phyloP scores from a whole-genome alignment of 2,888 invertebrate species.

The Apoderus coryli region DNA sequence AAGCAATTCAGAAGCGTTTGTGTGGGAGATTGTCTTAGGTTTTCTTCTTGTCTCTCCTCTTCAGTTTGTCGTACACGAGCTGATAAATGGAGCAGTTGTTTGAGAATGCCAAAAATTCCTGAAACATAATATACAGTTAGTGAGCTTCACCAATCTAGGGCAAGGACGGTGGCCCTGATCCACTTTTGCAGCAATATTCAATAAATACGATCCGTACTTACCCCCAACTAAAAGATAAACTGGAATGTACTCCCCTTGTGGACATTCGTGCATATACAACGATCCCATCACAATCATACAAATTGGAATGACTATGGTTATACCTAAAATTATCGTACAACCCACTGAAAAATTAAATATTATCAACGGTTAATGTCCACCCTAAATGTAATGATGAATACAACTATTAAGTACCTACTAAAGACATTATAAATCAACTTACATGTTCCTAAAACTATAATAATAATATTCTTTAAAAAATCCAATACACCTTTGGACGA shows the following conservation, averaged over 20 bases:
- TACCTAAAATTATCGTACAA: slow-evolving; percentile 46
- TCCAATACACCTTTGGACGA: slow-evolving; percentile 43
- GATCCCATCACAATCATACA: slow-evolving; percentile 54
- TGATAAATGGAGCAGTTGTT: slow-evolving; percentile 43
- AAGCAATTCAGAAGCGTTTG: slow-evolving; percentile 46
- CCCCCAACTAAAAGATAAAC: slow-evolving; percentile 53
- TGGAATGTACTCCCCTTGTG: slow-evolving; percentile 50
- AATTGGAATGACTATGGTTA: slow-evolving; percentile 48
- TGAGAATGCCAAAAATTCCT: slow-evolving; percentile 48
- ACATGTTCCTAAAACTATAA: slow-evolving; percentile 48
- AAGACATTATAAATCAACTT: too few species aligned
- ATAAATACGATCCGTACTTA: too few species aligned
- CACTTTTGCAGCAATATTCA: too few species aligned
- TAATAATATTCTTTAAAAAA: slow-evolving; percentile 44
- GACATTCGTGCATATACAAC: slow-evolving; percentile 48
- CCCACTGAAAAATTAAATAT: slow-evolving; percentile 46
- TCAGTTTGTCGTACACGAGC: slow-evolving; percentile 38
- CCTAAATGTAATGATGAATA: slow-evolving; percentile 5
- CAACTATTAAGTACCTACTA: too few species aligned
- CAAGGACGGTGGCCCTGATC: too few species aligned
- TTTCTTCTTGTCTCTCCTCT: slow-evolving; percentile 39
- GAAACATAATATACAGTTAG: too few species aligned
- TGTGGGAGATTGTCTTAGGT: slow-evolving; percentile 38
- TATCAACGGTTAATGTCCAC: too few species aligned
- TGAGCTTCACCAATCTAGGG: too few species aligned